These are phyloP conservation scores for Pagrus major DNA, from an alignment of 2,113 vertebrate species.

Conservation along the genomic window DNA sequence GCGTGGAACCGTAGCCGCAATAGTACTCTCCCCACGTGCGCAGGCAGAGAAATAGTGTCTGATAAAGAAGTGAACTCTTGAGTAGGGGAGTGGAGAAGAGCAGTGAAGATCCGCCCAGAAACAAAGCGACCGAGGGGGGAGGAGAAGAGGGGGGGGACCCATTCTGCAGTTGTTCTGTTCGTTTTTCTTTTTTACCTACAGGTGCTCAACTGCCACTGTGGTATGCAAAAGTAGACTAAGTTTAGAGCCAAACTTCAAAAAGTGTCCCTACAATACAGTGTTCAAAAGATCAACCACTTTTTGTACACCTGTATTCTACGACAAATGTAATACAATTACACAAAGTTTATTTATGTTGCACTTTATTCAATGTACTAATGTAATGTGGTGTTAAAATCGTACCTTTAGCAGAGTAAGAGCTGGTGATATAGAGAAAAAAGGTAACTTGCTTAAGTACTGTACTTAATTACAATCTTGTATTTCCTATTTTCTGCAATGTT, in stretches of 20 bases:
- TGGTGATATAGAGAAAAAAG: no score
- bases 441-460: no score
- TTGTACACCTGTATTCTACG: background rate
- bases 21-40: constrained; percentile 61
- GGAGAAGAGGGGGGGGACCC: background rate
- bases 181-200: background rate
- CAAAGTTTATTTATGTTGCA: background rate
- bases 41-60: background rate
- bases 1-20: background rate
- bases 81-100: constrained; percentile 1
- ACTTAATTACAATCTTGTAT: no score
- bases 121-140: background rate
- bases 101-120: constrained; percentile 59
- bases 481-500: no score
- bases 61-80: background rate
- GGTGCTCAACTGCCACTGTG: constrained; percentile 6
- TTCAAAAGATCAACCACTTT: background rate
- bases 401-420: background rate
- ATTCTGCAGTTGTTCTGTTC: background rate
- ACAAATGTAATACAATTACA: background rate
- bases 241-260: background rate
- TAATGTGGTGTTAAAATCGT: background rate
- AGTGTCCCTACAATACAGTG: background rate
- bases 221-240: background rate
- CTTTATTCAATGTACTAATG: no score